A percentile compares a stretch with the other conserved stretches of the same genome.
Evolutionary conservation across 2,113 vertebrate species (phyloP).

Genomic region (Aramus guarauna): DNA sequence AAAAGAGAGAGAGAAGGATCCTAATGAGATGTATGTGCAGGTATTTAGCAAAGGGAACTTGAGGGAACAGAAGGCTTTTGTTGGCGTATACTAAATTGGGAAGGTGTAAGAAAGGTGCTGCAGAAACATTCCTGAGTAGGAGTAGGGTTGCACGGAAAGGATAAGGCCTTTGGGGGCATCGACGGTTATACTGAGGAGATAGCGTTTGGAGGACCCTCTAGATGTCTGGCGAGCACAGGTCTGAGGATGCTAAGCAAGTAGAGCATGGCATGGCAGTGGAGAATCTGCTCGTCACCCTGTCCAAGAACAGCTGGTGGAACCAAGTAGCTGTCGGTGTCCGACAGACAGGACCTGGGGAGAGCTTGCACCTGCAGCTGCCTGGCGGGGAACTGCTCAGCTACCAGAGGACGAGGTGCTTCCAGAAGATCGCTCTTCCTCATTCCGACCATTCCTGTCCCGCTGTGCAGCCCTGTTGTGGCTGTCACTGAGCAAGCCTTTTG

Average conservation of each 20-base stretch:
- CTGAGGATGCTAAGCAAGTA: not conserved
- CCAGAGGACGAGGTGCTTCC: not conserved
- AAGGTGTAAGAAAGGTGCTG: not conserved
- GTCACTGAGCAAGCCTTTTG: accelerated
- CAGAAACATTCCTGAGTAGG: not conserved
- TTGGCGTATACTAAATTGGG: not conserved
- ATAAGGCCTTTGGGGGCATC: not conserved
- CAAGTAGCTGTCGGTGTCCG: not conserved
- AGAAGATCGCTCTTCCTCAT: not conserved
- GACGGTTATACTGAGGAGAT: accelerated
- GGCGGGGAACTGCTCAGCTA: accelerated
- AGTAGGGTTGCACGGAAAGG: not conserved
- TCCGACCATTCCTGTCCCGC: not conserved
- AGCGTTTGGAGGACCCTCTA: not conserved
- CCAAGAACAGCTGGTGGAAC: not conserved
- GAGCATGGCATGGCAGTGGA: not conserved
- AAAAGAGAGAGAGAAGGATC: not conserved
- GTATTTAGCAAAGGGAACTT: not conserved
- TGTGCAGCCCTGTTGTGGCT: not conserved
- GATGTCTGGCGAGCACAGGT: accelerated
- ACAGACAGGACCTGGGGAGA: accelerated
- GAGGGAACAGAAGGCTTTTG: not conserved
- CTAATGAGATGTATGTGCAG: not conserved
- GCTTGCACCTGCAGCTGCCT: no score
- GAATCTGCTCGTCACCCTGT: not conserved